These are phyloP conservation scores for Cydia strobilella DNA, from an alignment of 1,140 invertebrate genomes.

Conservation along the genomic window DNA sequence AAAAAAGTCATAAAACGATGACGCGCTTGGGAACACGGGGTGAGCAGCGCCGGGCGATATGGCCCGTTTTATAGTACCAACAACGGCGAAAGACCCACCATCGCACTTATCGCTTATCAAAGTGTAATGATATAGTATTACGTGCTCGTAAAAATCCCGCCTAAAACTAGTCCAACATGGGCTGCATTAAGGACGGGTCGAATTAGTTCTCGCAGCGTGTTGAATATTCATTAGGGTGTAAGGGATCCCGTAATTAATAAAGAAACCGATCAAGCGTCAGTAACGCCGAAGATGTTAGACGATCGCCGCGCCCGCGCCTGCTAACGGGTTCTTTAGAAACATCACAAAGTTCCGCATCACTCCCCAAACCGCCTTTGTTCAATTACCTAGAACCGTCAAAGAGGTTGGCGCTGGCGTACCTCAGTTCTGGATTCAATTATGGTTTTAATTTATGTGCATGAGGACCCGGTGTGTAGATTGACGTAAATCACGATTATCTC, in stretches of 20 bases:
- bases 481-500: slow-evolving; percentile 54
- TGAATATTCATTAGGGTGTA: slow-evolving; percentile 64
- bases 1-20: slow-evolving; percentile 77
- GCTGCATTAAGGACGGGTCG: slow-evolving; percentile 45
- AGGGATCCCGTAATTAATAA: slow-evolving; percentile 52
- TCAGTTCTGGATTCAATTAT: slow-evolving; percentile 39
- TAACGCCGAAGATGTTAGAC: slow-evolving; percentile 40
- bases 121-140: slow-evolving; percentile 72
- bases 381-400: slow-evolving; percentile 42
- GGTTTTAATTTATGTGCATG: slow-evolving; percentile 45
- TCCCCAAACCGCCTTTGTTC: slow-evolving; percentile 44
- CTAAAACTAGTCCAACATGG: slow-evolving; percentile 54
- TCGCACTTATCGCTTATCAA: slow-evolving; percentile 74
- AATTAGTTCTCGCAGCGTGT: slow-evolving; percentile 53
- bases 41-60: slow-evolving; percentile 67
- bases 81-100: slow-evolving; percentile 64
- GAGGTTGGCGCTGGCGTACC: slow-evolving; percentile 36
- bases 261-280: slow-evolving; percentile 48
- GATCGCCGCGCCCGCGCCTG: slow-evolving; percentile 37
- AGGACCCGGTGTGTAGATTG: slow-evolving; percentile 44
- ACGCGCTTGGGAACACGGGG: slow-evolving; percentile 72
- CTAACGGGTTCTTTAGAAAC: slow-evolving; percentile 48
- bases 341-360: slow-evolving; percentile 36
- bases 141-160: slow-evolving; percentile 71
- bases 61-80: slow-evolving; percentile 64